Base-by-base conservation (phyloP, 64 coral and sea anemone species). In the Actinia tenebrosa region DNA sequence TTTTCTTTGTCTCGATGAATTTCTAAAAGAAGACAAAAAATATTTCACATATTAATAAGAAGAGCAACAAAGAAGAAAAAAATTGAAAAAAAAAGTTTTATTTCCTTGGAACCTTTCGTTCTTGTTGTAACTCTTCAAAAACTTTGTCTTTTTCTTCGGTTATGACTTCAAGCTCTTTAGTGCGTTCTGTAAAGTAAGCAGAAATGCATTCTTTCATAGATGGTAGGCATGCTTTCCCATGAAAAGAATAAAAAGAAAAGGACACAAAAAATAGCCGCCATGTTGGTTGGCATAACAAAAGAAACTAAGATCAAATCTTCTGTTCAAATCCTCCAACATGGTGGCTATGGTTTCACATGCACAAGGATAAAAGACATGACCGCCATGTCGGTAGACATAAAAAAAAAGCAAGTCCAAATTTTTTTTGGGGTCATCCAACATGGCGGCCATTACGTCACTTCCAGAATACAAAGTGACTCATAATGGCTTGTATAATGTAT, bases 131-230 rank as follows among this genome's bases (percentile, higher is more conserved):
- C 45, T 81, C 79, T 1, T 81, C 79, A 16, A 50, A 53, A 14
- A 81, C 79, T 50, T 45, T 50, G 45, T 81, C 53, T 45, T 81
- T 81, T 81, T 81, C 5, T 42, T 75, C 69, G 20, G 69, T 75
- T 42, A 75, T 42, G 25, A 26, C 25, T 42, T 75, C 10, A 10
- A 75, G 22, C 26, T 75, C 27, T 75, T 75, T 30, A 30, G 69
- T 75, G 42, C 69, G 9, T 13, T 75, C 69, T 75, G 22, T 30
- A 66, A 5, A 66, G 17, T 66, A 75, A 75, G 15, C 26, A 58
- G 56, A 58, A 16, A 58, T 2, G 13, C 56, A 58, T 58, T 7
- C 2, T 14, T 58, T 58, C 1, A 58, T 14, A 55, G 11, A 11
- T 11, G 11, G 53, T 1, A 16, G 56, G 56, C 56, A 58, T 1